Percentiles rank a stretch among this genome's conserved stretches.
Conservation (phyloP, 2,888 invertebrate genomes). For the Cephus pulcher region DNA sequence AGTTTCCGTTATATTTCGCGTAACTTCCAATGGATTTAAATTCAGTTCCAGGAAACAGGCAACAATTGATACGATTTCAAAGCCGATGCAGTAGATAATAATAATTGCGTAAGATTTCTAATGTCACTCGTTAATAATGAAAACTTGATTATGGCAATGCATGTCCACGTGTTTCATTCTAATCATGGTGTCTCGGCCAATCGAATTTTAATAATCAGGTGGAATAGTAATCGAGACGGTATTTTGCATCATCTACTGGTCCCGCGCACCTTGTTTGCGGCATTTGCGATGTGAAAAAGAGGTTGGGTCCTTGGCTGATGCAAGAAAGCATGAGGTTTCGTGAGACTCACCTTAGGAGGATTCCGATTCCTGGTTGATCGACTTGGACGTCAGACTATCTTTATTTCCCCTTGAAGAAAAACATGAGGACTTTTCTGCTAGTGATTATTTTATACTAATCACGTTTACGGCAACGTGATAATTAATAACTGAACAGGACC, state of each 20-base stretch:
- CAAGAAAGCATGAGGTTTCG: slow-evolving; percentile 60
- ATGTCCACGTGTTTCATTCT: not conserved
- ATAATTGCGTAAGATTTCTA: not conserved
- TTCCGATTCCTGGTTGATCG: not conserved
- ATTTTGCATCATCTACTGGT: slow-evolving; percentile 65
- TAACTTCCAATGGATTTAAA: not conserved
- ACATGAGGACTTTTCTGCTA: not conserved
- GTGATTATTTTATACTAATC: not conserved
- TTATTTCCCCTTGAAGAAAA: not conserved
- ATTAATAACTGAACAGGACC: not conserved
- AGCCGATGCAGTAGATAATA: no score
- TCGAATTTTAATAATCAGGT: slow-evolving; percentile 5
- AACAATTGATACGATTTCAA: not conserved
- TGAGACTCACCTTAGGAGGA: slow-evolving; percentile 33
- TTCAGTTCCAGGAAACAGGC: not conserved
- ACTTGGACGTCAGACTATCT: not conserved
- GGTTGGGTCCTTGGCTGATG: slow-evolving; percentile 61
- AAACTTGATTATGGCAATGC: not conserved
- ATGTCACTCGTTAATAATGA: not conserved
- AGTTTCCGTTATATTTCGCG: not conserved
- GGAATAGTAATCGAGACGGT: slow-evolving; percentile 46
- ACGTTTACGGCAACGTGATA: not conserved
- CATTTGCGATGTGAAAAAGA: slow-evolving; percentile 51
- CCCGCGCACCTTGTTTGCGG: slow-evolving; percentile 53
- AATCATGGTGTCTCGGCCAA: not conserved